phyloP scores from a whole-genome alignment of 1,140 invertebrate genomes.

The Paraescarpia echinospica region DNA sequence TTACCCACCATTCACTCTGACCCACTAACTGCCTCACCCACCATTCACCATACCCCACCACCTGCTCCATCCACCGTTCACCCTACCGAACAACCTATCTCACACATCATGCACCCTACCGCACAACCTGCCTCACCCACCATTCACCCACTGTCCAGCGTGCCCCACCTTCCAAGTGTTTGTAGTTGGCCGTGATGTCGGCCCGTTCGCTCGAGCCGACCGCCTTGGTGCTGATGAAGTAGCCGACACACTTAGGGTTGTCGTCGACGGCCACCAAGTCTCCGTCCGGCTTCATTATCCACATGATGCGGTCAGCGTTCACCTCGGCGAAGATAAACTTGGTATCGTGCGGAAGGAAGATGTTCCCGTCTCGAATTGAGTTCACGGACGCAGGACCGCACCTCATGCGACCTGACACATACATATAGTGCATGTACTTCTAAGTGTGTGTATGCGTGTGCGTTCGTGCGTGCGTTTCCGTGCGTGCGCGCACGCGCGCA shows the following conservation, averaged over 20 bases:
- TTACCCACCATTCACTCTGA: no score
- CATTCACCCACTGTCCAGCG: no score
- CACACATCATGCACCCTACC: background rate
- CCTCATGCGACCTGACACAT: background rate
- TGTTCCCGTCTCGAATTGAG: constrained; percentile 79
- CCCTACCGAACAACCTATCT: background rate
- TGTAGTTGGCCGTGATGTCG: constrained; percentile 86
- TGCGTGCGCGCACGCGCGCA: background rate
- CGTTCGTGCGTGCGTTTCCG: background rate
- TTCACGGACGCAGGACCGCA: constrained; percentile 70
- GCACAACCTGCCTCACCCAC: background rate
- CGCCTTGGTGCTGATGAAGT: constrained; percentile 85
- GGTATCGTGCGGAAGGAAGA: constrained; percentile 76
- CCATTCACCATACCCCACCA: background rate
- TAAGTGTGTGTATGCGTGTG: background rate
- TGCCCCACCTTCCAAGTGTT: constrained; percentile 77
- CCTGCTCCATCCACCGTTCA: background rate
- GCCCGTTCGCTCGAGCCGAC: constrained; percentile 68
- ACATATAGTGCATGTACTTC: background rate
- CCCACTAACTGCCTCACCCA: background rate
- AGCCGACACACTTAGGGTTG: constrained; percentile 71
- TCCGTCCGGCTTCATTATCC: constrained; percentile 36
- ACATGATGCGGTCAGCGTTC: constrained; percentile 73
- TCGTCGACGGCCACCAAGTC: constrained; percentile 27
- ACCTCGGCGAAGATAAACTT: constrained; percentile 81